Conservation (phyloP, 2,113 vertebrate species). For the Lipophrys pholis region DNA sequence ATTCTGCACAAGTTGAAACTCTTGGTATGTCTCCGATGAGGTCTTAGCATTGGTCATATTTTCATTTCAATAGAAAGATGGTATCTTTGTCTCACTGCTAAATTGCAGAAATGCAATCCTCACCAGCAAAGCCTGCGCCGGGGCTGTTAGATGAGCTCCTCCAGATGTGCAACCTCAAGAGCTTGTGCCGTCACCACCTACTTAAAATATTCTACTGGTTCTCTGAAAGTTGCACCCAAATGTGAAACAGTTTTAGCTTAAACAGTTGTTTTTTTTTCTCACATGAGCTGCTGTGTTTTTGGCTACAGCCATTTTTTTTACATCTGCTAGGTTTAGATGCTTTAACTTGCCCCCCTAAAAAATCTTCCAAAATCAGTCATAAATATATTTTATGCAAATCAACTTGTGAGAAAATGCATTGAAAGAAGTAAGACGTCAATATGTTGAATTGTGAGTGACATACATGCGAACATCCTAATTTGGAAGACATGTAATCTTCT, state of each 20-base stretch:
- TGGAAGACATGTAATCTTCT: no score
- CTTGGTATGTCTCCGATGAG: neutral
- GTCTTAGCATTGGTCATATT: neutral
- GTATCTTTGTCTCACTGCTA: neutral
- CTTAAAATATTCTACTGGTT: slow-evolving; percentile 8
- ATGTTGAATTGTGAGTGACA: no score
- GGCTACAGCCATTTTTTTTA: neutral
- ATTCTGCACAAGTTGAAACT: slow-evolving; percentile 2
- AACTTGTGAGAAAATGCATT: no score
- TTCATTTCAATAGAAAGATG: neutral
- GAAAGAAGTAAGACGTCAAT: no score
- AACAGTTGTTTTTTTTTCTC: neutral
- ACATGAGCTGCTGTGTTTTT: neutral
- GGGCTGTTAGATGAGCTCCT: slow-evolving; percentile 4
- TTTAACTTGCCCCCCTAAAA: neutral
- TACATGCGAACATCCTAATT: no score
- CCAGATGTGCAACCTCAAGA: slow-evolving; percentile 14
- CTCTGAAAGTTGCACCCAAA: slow-evolving; percentile 1
- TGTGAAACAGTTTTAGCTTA: neutral
- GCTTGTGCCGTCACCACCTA: slow-evolving; percentile 16
- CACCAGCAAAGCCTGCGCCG: slow-evolving; percentile 5
- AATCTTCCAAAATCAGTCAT: neutral
- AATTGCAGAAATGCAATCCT: neutral
- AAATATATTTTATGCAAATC: neutral
- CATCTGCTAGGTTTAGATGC: neutral